Evolutionary conservation across 2,113 vertebrate species (phyloP).

Genomic region (Coptodon bakossiorum): DNA sequence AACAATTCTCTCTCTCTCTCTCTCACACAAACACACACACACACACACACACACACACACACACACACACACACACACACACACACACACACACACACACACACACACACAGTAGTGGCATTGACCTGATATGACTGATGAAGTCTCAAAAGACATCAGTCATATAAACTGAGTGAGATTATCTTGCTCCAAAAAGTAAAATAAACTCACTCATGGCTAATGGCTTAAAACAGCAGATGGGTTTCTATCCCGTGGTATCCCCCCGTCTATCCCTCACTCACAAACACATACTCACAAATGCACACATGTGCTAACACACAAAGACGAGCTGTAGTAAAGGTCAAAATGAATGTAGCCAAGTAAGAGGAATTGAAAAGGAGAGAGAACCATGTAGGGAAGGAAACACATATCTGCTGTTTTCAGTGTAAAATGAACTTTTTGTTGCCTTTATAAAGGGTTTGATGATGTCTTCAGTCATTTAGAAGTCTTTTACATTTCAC

Average conservation of each 20-base stretch:
- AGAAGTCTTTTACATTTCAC: not conserved
- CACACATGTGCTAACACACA: not conserved
- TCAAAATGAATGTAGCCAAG: not conserved
- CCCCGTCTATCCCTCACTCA: not conserved
- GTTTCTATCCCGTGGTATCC: not conserved
- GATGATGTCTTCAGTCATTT: not conserved
- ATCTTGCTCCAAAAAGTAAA: not conserved
- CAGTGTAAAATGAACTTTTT: not conserved
- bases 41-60: not conserved
- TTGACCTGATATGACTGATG: not conserved
- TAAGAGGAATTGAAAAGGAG: not conserved
- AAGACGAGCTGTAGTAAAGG: not conserved
- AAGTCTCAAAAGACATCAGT: not conserved
- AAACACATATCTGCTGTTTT: not conserved
- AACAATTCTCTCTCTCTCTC: not conserved
- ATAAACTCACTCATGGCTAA: not conserved
- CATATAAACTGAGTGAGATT: not conserved
- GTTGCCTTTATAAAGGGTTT: not conserved
- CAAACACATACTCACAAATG: not conserved
- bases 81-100: not conserved
- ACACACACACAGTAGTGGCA: not conserved
- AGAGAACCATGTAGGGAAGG: not conserved
- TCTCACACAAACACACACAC: not conserved
- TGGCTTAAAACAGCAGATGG: not conserved
- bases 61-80: not conserved